Evolutionary conservation across 92 coral and sea anemone genomes (phyloP), one percentile per base, ranked within the genome.

Genomic region (Isaurus tuberculatus): DNA sequence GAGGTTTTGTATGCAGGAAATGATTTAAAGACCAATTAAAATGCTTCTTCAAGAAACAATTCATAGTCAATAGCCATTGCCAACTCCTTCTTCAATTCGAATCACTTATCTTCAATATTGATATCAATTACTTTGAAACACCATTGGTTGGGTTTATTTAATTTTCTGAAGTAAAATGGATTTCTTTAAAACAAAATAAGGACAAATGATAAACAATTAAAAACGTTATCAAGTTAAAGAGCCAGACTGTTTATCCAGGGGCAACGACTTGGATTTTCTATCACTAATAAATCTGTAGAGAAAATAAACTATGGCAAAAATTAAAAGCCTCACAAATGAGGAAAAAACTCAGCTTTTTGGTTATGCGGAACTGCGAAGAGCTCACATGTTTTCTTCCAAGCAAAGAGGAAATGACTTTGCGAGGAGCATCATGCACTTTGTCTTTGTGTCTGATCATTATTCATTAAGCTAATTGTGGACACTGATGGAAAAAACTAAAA

Each of bases 1-100:
- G 58, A 77, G 69, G 69, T 77, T 77, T 77, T 77, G 20, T 49
- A 61, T 55, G 28, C 70, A 77, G 82, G 82, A 77, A 77, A 77
- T 36, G 55, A 40, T 58, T 57, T 57, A 34, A 77, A 11, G 48
- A 70, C 49, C 68, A 34, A 33, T 57, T 77, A 77, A 4, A 15
- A 32, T 77, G 70, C 64, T 34, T 34, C 82, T 25, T 77, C 51
- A 77, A 74, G 11, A 77, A 77, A 58, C 70, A 36, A 58, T 61
- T 37, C 20, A 55, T 36, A 34, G 22, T 30, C 64, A 44, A 23
- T 43, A 42, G 44, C 57, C 40, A 51, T 53, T 77, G 70, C 29
- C 67, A 33, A 77, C 43, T 49, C 44, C 60, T 42, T 44, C 33
- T 20, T 13, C 23, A 20, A 57, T 32, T 34, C 64, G 51, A 36